Conservation (phyloP, 2,113 vertebrate genomes). For the Bos javanicus region DNA sequence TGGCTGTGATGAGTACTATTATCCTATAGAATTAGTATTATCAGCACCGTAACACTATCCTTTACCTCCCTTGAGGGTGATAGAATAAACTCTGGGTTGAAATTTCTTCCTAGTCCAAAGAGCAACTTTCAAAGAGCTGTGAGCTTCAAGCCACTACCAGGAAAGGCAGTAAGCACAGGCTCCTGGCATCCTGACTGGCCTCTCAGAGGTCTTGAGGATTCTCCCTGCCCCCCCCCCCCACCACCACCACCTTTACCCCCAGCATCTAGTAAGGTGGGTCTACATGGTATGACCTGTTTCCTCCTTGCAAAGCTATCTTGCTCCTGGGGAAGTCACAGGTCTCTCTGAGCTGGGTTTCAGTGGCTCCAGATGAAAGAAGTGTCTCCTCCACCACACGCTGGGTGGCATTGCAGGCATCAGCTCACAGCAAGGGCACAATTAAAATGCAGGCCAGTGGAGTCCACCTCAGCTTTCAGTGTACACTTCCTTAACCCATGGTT, state of each 20-base stretch:
- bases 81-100: accelerated
- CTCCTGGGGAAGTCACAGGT: not conserved
- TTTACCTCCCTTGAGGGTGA: not conserved
- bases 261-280: accelerated
- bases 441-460: not conserved
- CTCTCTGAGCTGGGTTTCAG: not conserved
- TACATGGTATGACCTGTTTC: not conserved
- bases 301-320: not conserved
- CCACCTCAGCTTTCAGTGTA: not conserved
- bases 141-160: not conserved
- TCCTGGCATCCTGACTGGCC: not conserved
- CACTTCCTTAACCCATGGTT: not conserved
- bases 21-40: not conserved
- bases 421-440: not conserved
- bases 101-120: not conserved
- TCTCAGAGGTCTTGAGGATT: accelerated
- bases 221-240: accelerated
- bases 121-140: not conserved
- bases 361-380: not conserved
- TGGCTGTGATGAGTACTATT: not conserved
- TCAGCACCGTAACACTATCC: accelerated
- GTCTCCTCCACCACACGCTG: not conserved
- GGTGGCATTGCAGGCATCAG: not conserved
- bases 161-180: not conserved
- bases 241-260: not conserved